Evolutionary conservation across 2,888 invertebrate genomes (phyloP), one percentile per base, ranked within the genome.

Genomic region (Ametastegia equiseti): DNA sequence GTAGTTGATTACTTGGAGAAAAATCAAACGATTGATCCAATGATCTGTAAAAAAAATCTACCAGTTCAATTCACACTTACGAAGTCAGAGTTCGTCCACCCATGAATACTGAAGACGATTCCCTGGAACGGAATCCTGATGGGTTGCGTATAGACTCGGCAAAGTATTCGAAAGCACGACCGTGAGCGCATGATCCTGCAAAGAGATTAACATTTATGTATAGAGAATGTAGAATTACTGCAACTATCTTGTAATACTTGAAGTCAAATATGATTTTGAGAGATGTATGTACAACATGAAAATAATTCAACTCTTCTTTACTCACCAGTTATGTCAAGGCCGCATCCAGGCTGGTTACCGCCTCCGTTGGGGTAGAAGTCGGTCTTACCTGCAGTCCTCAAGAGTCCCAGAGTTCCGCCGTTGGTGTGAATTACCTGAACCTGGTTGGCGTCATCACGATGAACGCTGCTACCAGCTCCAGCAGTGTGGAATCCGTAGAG

Each of bases 321-420:
- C 79, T 83, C 82, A 86, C 86, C 83, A 0, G 82, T 0, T 0
- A 81, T 0, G 50, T 87, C 86, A 0, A 23, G 85, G 0, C 86
- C 83, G 80, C 92, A 91, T 81, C 92, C 92, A 69, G 92, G 91
- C 84, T 92, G 92, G 11, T 82, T 83, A 1, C 81, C 79, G 1
- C 92, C 92, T 39, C 87, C 91, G 75, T 92, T 92, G 1, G 92
- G 92, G 80, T 90, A 92, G 83, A 92, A 92, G 39, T 92, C 92
- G 9, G 92, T 90, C 15, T 87, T 86, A n/a, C 92, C 92, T 0
- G 92, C 86, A 0, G 91, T 87, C 0, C 83, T 80, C 0, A 83
- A 69, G 47, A 92, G 87, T 0, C 92, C 92, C 15, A 92, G 84
- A 0, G 84, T 83, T 83, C 89, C 89, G 6, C 85, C 87, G 80